Conservation (phyloP, 2,888 invertebrate species). For the Mimachlamys varia region DNA sequence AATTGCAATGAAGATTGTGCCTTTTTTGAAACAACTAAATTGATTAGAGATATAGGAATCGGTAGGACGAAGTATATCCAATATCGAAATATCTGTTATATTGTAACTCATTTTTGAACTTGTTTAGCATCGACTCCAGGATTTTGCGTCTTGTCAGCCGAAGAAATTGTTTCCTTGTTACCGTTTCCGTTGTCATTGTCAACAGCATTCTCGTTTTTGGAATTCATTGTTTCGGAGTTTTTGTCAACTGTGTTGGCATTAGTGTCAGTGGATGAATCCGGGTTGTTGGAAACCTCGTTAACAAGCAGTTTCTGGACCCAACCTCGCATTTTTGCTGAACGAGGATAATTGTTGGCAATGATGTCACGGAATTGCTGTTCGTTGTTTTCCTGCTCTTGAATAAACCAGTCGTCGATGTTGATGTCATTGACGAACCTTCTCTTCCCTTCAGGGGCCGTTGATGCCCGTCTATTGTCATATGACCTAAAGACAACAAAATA, state of each 20-base stretch:
- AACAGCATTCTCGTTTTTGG: background rate
- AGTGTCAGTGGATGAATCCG: background rate
- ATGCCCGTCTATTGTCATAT: background rate
- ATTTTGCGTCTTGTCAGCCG: no score
- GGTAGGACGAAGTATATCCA: no score
- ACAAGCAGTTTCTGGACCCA: background rate
- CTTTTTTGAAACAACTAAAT: no score
- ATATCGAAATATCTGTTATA: no score
- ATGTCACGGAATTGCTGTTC: background rate
- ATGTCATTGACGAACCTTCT: conserved; percentile 1
- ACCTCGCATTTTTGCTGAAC: background rate
- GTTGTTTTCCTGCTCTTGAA: background rate
- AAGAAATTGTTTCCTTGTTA: no score
- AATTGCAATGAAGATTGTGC: no score
- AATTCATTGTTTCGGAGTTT: background rate
- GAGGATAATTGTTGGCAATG: background rate
- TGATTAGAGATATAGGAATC: no score
- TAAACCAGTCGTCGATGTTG: conserved; percentile 26
- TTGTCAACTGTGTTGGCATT: background rate
- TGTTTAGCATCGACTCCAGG: no score
- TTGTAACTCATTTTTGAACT: no score
- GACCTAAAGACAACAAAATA: background rate
- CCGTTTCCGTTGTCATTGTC: background rate
- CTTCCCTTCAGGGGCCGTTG: background rate
- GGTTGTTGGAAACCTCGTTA: background rate